Evolutionary conservation across 2,888 invertebrate species (phyloP), one percentile per base, ranked within the genome.

Genomic region (Pheosia gnoma): DNA sequence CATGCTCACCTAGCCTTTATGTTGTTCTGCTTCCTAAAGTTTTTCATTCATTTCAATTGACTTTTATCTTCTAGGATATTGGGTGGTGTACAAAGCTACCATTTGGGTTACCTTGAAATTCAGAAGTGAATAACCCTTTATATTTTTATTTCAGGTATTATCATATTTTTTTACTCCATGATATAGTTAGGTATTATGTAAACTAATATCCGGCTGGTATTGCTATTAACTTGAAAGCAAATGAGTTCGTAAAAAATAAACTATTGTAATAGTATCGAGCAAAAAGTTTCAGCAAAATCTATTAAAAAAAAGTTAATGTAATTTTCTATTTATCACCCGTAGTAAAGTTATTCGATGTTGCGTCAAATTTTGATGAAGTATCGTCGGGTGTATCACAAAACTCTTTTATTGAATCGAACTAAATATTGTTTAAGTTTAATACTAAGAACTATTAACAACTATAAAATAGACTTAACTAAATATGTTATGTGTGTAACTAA

Each of bases 21-120:
- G 51, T 51, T 8, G 25, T 51, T 25, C 5, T 25, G 8, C 25
- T 51, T 51, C 25, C 8, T 51, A 51, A 4, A 49, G 11, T 8
- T n/a, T 47, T 51, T 49, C n/a, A 25, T 51, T 25, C 25, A 49
- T 7, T 7, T 51, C 5, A 49, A 49, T 9, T 49, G 11, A 47
- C n/a, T 47, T 47, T 41, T 41, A 7, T 51, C 6, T 9, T 8
- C 7, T 25, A 25, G 51, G 25, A 51, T 51, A 51, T 25, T 25
- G 51, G 4, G 9, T 25, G 4, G 9, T 25, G 9, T 51, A n/a
- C 41, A 47, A 47, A 47, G n/a, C 47, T n/a, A 4, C n/a, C 11
- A n/a, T 47, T 47, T 47, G 5, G 7, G 11, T 53, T 3, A 53
- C 53, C 53, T 10, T 53, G 53, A 53, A 53, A 53, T 53, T 51